These are phyloP conservation scores for Brachyhypopomus gauderio DNA, from an alignment of 2,113 vertebrate species.

Conservation along the genomic window DNA sequence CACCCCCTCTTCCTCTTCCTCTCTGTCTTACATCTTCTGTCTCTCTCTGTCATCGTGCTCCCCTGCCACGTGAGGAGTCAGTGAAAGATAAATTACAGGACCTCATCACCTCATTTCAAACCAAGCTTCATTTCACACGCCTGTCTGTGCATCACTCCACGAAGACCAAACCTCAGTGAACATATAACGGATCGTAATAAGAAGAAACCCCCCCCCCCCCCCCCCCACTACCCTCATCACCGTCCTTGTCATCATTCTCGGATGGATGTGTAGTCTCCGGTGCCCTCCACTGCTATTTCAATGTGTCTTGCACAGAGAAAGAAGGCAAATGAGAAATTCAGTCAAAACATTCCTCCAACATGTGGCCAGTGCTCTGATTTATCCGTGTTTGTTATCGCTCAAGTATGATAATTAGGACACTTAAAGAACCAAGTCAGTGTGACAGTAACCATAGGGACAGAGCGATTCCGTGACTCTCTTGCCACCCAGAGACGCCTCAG, in stretches of 20 bases:
- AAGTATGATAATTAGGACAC: conserved; percentile 66
- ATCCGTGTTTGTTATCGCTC: conserved; percentile 64
- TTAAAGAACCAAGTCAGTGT: conserved; percentile 64
- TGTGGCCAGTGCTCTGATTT: conserved; percentile 64
- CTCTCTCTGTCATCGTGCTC: neutral
- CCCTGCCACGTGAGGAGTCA: neutral
- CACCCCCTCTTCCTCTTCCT: neutral
- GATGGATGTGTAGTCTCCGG: conserved; percentile 51
- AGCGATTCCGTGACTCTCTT: conserved; percentile 49
- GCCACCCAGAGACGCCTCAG: conserved; percentile 47
- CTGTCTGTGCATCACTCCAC: neutral
- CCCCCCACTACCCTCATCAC: conserved; percentile 54
- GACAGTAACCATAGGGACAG: conserved; percentile 71
- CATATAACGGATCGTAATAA: conserved; percentile 9
- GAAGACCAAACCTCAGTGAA: neutral
- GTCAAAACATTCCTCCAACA: conserved; percentile 63
- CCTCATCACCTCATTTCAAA: too few species aligned
- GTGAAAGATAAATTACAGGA: too few species aligned
- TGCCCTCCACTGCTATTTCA: conserved; percentile 48
- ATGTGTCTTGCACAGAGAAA: conserved; percentile 24
- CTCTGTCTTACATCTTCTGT: neutral
- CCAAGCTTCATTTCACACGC: neutral
- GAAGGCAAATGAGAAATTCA: conserved; percentile 36
- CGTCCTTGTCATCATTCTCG: conserved; percentile 31
- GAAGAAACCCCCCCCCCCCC: conserved; percentile 22